Conservation (phyloP, 2,797 vertebrate genomes). For the Miopithecus talapoin region DNA sequence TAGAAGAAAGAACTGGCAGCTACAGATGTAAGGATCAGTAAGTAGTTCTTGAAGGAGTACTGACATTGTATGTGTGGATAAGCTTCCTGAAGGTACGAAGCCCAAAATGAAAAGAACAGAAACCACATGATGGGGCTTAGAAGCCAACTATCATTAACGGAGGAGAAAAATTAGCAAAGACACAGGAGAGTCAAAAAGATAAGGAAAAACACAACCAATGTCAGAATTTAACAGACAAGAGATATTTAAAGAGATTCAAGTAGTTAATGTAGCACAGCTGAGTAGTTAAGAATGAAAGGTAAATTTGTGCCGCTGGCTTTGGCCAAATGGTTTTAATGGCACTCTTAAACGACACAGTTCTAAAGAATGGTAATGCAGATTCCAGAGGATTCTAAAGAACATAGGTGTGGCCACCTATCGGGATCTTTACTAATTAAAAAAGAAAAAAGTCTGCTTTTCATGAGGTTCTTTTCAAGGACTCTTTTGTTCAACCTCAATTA, state of each 20-base stretch:
- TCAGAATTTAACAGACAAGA: not conserved
- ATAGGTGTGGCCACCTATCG: not conserved
- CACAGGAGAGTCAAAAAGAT: not conserved
- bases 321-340: not conserved
- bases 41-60: slow-evolving; percentile 15
- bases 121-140: not conserved
- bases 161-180: slow-evolving; percentile 33
- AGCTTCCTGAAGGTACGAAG: not conserved
- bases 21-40: not conserved
- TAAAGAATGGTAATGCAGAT: not conserved
- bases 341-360: slow-evolving; percentile 15
- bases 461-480: not conserved
- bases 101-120: slow-evolving; percentile 30
- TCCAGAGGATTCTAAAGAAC: slow-evolving; percentile 22
- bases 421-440: slow-evolving; percentile 4
- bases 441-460: not conserved
- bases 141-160: not conserved
- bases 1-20: slow-evolving; percentile 47
- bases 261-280: not conserved
- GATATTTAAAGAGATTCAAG: not conserved
- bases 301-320: slow-evolving; percentile 30
- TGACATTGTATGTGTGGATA: not conserved
- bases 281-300: slow-evolving; percentile 10
- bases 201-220: not conserved
- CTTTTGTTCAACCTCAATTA: slow-evolving; percentile 22